Conservation (phyloP, 2,113 vertebrate genomes). For the Peromyscus leucopus region DNA sequence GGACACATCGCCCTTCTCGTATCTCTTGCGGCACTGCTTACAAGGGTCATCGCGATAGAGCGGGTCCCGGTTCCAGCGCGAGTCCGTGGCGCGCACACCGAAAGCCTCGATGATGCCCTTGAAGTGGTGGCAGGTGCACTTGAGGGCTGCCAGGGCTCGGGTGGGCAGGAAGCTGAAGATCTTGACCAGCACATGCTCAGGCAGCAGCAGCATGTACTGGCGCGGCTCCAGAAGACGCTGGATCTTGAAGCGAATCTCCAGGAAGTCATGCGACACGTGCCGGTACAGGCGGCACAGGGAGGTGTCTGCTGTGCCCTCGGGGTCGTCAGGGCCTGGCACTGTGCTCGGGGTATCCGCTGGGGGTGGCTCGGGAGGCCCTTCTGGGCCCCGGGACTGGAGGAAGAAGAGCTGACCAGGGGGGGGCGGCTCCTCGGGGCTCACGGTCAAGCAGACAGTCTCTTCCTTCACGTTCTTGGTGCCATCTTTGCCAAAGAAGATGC, state of each 20-base stretch:
- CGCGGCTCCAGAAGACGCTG: slow-evolving; percentile 96
- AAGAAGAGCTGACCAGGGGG: slow-evolving; percentile 96
- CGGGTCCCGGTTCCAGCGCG: slow-evolving; percentile 95
- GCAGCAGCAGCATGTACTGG: slow-evolving; percentile 97
- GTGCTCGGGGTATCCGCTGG: slow-evolving; percentile 76
- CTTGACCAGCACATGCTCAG: slow-evolving; percentile 96
- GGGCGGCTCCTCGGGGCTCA: slow-evolving; percentile 90
- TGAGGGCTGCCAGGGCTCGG: slow-evolving; percentile 93
- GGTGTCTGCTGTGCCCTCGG: slow-evolving; percentile 86
- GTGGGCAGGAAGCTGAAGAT: slow-evolving; percentile 97
- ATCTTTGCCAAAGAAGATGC: slow-evolving; percentile 96
- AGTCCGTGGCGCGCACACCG: slow-evolving; percentile 93
- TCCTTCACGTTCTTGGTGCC: slow-evolving; percentile 95
- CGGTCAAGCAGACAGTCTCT: slow-evolving; percentile 92
- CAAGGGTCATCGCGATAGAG: slow-evolving; percentile 97
- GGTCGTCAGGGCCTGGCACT: not conserved
- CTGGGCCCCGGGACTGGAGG: slow-evolving; percentile 85
- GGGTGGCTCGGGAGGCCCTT: slow-evolving; percentile 86
- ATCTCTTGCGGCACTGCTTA: slow-evolving; percentile 96
- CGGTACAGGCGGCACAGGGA: slow-evolving; percentile 96
- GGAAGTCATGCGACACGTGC: slow-evolving; percentile 96
- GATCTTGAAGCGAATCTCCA: slow-evolving; percentile 98
- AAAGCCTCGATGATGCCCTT: slow-evolving; percentile 95
- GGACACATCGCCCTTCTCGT: slow-evolving; percentile 95
- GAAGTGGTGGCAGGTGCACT: slow-evolving; percentile 97